Base-by-base conservation (phyloP, 2,888 invertebrate species). In the Drepanosiphum platanoidis region DNA sequence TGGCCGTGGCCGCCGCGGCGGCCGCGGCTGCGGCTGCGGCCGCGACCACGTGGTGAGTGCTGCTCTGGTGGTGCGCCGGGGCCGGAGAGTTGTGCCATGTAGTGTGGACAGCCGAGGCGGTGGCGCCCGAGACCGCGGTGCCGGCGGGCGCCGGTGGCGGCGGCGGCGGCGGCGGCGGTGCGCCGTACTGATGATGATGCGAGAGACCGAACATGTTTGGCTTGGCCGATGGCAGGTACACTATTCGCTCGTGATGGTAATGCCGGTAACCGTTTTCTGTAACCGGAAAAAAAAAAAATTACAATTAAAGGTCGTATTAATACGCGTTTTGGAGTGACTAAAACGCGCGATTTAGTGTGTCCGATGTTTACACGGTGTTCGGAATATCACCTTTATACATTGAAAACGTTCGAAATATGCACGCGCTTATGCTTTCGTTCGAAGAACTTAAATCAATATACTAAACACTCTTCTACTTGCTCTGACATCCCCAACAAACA, bases 161-260 rank as follows among this genome's bases (percentile, higher is more conserved):
- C 1, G 36, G 36, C 30, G 46, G 32, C 18, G 64, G 42, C 15
- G 71, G 58, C 27, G 71, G 39, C 1, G 70, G 70, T 18, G 27
- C 36, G 36, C 70, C 70, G 80, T 81, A 81, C 64, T 81, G 74
- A 15, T 83, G 74, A 22, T 84, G 83, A 32, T 75, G 39, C 30
- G 39, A 11, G 5, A 83, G 42, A 15, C 83, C 83, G 46, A 84
- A 84, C 83, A 84, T 84, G 36, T 66, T 84, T 13, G 83, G 83
- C 27, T 84, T 84, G 46, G 83, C 68, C 52, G 75, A 34, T 18
- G 83, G 83, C 1, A 84, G 75, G 75, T 84, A 84, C 68, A 84
- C 83, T 84, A 75, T 66, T 13, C 83, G 52, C 15, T 84, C 83
- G 83, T 66, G 83, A 36, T 75, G 75, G 75, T 83, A 83, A 83